Conservation (phyloP, 2,888 invertebrate genomes). For the Osedax fenrisi region DNA sequence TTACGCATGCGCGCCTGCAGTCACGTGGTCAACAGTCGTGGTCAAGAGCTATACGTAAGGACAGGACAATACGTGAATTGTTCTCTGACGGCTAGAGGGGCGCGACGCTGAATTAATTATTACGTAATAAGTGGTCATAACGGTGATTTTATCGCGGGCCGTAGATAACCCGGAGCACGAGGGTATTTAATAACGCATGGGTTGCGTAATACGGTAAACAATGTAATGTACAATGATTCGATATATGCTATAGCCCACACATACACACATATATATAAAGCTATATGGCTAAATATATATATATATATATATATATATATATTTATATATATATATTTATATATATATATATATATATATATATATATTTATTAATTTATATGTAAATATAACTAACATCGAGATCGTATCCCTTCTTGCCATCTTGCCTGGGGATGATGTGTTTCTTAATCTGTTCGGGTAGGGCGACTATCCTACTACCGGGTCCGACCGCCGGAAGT, state of each 20-base stretch:
- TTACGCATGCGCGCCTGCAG: no score
- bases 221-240: neutral
- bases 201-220: no score
- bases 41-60: no score
- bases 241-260: neutral
- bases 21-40: no score
- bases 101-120: no score
- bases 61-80: no score
- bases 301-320: neutral
- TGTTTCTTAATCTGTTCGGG: constrained; percentile 43
- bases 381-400: neutral
- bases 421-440: constrained; percentile 40
- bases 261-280: neutral
- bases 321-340: neutral
- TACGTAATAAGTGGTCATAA: no score
- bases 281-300: neutral
- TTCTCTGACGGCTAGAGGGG: no score
- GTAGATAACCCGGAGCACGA: no score
- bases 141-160: no score
- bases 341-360: neutral
- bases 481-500: constrained; percentile 48
- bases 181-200: no score
- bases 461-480: constrained; percentile 47
- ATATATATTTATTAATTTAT: neutral
- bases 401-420: constrained; percentile 36